Evolutionary conservation across 1,140 invertebrate species (phyloP), one percentile per base, ranked within the genome.

Genomic region (Scaptomyza graminum): DNA sequence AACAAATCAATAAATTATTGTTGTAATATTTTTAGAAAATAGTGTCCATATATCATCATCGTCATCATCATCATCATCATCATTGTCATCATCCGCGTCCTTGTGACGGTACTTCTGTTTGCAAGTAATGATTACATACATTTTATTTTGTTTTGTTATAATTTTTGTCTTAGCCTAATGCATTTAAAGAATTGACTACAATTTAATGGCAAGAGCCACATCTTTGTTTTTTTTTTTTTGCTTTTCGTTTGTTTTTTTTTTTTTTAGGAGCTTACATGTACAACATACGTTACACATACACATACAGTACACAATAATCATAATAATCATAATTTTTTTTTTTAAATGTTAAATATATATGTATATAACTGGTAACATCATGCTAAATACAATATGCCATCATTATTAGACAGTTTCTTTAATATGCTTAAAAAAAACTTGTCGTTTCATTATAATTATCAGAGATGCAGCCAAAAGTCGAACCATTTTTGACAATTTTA

Each of bases 11-110:
- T 82, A 87, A 87, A 87, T 87, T 87, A 87, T 87, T 87, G 82
- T 87, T 87, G 83, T 87, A 87, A 88, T 87, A 87, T 76, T 80
- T 87, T 88, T 82, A 87, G 82, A 87, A 87, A 87, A 87, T 87
- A 87, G 82, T 87, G 82, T 87, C 83, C 82, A 87, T 87, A 88
- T 87, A 87, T 87, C 67, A 87, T 81, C 18, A 18, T 18, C 18
- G 82, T 87, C 67, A 87, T 81, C 18, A 18, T 18, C 18, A 18
- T 18, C 76, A 63, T 71, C 37, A 51, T 65, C 56, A 16, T 62
- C 43, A 56, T 54, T 57, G 2, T 75, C 67, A 18, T 67, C 52
- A 11, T 62, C 16, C 51, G 50, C 55, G 41, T 52, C 18, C 22
- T 54, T 43, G n/a, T 18, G 44, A 70, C 52, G 62, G 46, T 68